Percentiles rank a stretch among this genome's conserved stretches.
Conservation (phyloP, 2,113 vertebrate species). For the Hucho hucho region DNA sequence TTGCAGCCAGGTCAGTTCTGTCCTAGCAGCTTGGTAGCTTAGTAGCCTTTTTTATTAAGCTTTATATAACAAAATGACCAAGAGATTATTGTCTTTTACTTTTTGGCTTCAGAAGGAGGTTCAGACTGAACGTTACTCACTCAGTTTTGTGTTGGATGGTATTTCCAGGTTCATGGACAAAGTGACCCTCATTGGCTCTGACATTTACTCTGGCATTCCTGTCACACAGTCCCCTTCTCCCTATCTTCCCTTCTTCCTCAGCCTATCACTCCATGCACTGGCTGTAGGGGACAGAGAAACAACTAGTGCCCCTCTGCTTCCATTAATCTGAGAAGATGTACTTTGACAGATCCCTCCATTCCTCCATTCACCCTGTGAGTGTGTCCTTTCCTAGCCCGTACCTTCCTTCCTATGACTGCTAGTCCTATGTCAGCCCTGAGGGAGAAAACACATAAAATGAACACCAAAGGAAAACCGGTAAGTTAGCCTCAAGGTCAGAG, state of each 20-base stretch:
- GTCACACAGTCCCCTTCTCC: constrained; percentile 36
- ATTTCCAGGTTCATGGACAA: too few species aligned
- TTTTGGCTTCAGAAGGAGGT: too few species aligned
- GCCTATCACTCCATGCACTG: constrained; percentile 27
- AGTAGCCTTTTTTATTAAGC: too few species aligned
- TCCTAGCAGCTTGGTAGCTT: too few species aligned
- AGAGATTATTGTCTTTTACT: too few species aligned
- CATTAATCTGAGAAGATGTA: constrained; percentile 45
- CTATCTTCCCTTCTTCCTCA: background rate
- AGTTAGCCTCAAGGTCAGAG: constrained; percentile 51
- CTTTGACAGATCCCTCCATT: constrained; percentile 57
- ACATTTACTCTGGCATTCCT: constrained; percentile 49
- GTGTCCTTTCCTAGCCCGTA: constrained; percentile 23
- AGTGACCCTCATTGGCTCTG: constrained; percentile 59
- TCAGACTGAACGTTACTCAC: too few species aligned
- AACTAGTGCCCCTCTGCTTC: constrained; percentile 37
- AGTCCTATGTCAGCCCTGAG: constrained; percentile 23
- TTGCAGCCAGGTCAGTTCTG: too few species aligned
- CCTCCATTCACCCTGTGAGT: constrained; percentile 29
- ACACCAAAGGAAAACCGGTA: constrained; percentile 29
- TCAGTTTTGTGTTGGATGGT: too few species aligned
- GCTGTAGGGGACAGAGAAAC: constrained; percentile 26
- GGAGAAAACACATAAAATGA: constrained; percentile 29
- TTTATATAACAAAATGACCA: too few species aligned
- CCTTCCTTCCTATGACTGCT: constrained; percentile 26